Evolutionary conservation across 2,113 vertebrate genomes (phyloP), one percentile per base, ranked within the genome.

Genomic region (Hyla sarda): DNA sequence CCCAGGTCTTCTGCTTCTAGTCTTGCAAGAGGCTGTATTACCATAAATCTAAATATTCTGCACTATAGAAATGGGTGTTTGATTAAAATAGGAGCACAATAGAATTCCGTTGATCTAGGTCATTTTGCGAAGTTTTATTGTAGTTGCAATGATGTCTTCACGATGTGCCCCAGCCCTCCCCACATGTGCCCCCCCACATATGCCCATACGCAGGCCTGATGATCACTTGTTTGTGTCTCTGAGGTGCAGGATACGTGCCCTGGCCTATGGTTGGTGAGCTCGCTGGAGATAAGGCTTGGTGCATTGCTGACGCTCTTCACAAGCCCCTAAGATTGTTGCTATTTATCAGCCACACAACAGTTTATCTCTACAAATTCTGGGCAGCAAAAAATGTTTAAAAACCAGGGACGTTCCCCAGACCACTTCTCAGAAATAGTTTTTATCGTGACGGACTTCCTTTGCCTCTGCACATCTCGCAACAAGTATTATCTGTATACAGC

Each of bases 401-500:
- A 58, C 62, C 48, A 48, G 50, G 65, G 73, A 86, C 47, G 8
- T 73, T 45, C 62, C 41, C 41, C 25, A 17, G 23, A 54, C 34
- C 16, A 52, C 62, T 86, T 86, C 84, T 80, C 52, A 60, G 84
- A 80, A 79, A 80, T 5, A 45, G 16, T 14, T 52, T 50, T 76
- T 76, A 76, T 76, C 73, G 21, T 52, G 25, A 52, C 48, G 8
- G 25, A 54, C 74, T 77, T 77, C 74, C 74, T 77, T 54, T 8
- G 25, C 47, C 48, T 77, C 25, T 77, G 25, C 74, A 77, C 14
- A 32, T 54, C 74, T 77, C 54, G 74, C 48, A 77, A 52, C 47
- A 54, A 8, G 74, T 19, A 28, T 52, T 77, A 52, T 77, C 74
- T 77, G 47, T 52, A 19, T 28, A 2, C 48, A 52, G 48, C 48